These are phyloP conservation scores for Araneus ventricosus DNA, from an alignment of 1,140 invertebrate genomes.

Conservation along the genomic window DNA sequence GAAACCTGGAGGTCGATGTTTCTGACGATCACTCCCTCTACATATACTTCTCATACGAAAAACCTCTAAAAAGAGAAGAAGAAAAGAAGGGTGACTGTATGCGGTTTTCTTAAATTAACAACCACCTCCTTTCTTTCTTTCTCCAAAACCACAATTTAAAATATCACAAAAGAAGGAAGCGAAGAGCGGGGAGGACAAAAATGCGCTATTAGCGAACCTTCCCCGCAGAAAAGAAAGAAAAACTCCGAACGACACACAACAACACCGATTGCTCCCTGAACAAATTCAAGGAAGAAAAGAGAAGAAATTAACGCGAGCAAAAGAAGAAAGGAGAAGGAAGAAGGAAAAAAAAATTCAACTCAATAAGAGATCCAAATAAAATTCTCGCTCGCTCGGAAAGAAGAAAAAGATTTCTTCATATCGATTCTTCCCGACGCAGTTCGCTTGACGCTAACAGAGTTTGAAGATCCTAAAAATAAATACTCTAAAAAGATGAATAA, in stretches of 20 bases:
- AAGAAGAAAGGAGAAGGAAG: not conserved
- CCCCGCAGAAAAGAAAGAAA: not conserved
- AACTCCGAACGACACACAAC: not conserved
- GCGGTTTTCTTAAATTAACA: no score
- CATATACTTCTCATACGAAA: no score
- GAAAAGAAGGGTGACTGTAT: no score
- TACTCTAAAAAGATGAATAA: constrained; percentile 19
- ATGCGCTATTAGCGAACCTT: not conserved
- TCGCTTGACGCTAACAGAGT: not conserved
- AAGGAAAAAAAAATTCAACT: no score
- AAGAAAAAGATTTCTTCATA: not conserved
- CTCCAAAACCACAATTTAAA: constrained; percentile 1
- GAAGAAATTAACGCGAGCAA: not conserved
- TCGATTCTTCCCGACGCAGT: not conserved
- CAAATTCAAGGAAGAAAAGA: not conserved
- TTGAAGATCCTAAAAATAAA: not conserved
- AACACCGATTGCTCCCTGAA: not conserved
- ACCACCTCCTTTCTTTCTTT: not conserved
- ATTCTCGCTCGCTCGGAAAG: not conserved
- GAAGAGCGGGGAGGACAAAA: not conserved
- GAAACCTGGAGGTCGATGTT: no score
- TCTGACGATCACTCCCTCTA: no score
- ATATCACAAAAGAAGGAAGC: not conserved
- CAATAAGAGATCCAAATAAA: constrained; percentile 25
- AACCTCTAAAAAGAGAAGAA: no score